These are phyloP conservation scores for Apeira syringaria DNA, from an alignment of 2,888 invertebrate genomes.

Conservation along the genomic window DNA sequence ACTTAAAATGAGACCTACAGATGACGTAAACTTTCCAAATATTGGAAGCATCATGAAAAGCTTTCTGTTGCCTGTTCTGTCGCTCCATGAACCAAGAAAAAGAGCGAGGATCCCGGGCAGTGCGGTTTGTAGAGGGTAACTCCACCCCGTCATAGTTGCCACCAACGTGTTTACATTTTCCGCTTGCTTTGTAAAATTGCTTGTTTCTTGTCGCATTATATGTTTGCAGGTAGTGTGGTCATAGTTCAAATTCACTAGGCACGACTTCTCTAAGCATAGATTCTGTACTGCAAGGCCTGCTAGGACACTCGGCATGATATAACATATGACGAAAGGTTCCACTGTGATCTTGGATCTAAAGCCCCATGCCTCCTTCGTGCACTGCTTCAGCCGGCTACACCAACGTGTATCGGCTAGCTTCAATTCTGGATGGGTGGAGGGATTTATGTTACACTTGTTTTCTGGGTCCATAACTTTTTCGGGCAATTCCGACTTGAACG, in stretches of 20 bases:
- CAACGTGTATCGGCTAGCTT: constrained; percentile 60
- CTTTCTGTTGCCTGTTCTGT: constrained; percentile 84
- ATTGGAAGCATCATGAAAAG: constrained; percentile 84
- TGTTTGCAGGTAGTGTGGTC: constrained; percentile 78
- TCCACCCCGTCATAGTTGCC: constrained; percentile 84
- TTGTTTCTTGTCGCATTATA: constrained; percentile 71
- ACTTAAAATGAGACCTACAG: constrained; percentile 79
- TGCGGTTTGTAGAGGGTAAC: constrained; percentile 82
- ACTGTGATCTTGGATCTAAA: constrained; percentile 81
- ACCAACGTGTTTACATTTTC: constrained; percentile 76
- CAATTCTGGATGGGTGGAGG: constrained; percentile 41
- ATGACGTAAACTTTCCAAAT: constrained; percentile 80
- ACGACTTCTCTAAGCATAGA: constrained; percentile 83
- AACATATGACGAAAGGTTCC: constrained; percentile 87
- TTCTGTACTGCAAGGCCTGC: constrained; percentile 85
- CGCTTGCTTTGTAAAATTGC: constrained; percentile 67
- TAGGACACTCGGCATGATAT: constrained; percentile 85
- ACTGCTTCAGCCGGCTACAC: constrained; percentile 62
- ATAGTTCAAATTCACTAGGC: constrained; percentile 80
- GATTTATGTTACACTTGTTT: constrained; percentile 68
- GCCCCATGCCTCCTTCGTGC: constrained; percentile 67
- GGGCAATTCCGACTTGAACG: constrained; percentile 76
- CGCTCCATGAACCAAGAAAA: constrained; percentile 86
- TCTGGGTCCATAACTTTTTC: constrained; percentile 69
- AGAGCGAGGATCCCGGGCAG: constrained; percentile 82